Conservation (phyloP, 2,888 invertebrate species). For the Calameuta idolon region DNA sequence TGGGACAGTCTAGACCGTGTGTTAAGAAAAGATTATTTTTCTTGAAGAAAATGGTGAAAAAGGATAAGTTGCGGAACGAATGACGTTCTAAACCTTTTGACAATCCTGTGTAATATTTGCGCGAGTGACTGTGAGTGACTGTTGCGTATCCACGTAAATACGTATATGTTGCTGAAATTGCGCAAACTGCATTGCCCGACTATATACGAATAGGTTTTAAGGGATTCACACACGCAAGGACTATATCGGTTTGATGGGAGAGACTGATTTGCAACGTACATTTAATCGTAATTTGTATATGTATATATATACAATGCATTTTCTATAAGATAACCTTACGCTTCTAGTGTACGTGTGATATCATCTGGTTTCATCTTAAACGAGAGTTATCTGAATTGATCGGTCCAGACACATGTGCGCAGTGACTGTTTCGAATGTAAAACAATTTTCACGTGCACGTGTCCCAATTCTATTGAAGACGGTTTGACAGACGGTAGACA, state of each 20-base stretch:
- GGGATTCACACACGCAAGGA: not conserved
- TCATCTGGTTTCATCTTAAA: constrained; percentile 6
- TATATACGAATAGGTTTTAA: not conserved
- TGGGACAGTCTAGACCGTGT: constrained; percentile 47
- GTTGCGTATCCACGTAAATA: not conserved
- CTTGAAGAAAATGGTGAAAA: constrained; percentile 44
- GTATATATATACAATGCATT: not conserved
- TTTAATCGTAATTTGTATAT: not conserved
- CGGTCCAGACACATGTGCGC: constrained; percentile 34
- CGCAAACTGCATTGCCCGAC: not conserved
- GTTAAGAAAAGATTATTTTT: constrained; percentile 45
- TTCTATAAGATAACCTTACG: not conserved
- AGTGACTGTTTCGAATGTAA: not conserved
- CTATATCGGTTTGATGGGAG: not conserved
- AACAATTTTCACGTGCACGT: not conserved
- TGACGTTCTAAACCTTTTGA: constrained; percentile 24
- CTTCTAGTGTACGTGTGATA: not conserved
- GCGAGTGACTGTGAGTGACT: not conserved
- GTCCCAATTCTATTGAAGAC: not conserved
- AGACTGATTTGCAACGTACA: not conserved
- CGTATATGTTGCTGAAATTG: not conserved
- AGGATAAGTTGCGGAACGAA: constrained; percentile 42
- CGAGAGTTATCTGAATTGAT: constrained; percentile 34
- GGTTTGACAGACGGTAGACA: not conserved
- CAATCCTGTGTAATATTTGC: not conserved